Percentiles rank a stretch among this genome's conserved stretches.
Conservation (phyloP, 2,797 vertebrate genomes). For the Tokudaia tokunoshimensis region DNA sequence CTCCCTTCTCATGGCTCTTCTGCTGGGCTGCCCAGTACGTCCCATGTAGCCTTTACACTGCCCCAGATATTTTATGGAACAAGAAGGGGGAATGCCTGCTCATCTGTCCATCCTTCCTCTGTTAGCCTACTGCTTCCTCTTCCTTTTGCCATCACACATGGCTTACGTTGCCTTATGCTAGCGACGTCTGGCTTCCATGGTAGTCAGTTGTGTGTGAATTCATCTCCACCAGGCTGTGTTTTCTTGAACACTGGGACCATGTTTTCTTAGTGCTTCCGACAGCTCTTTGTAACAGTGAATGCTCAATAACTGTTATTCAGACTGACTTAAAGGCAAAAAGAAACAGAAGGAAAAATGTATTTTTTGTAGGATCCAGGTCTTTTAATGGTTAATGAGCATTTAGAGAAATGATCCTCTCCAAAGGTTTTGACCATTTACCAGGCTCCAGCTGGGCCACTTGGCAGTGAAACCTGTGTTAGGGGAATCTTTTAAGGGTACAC, state of each 20-base stretch:
- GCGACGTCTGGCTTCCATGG: conserved; percentile 23
- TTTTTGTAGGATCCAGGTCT: neutral
- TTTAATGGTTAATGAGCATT: neutral
- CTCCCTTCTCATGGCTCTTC: neutral
- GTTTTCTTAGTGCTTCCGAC: conserved; percentile 34
- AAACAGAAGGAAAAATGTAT: neutral
- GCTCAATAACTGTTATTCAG: conserved; percentile 6
- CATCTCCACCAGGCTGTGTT: neutral
- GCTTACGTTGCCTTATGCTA: neutral
- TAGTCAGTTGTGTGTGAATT: neutral
- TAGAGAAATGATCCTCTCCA: neutral
- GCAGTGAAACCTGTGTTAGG: neutral
- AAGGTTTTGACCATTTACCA: neutral
- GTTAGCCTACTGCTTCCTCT: neutral
- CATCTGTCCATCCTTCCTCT: neutral
- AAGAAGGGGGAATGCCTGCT: neutral
- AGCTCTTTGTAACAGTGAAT: conserved; percentile 49
- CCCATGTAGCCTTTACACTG: neutral
- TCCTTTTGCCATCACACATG: neutral
- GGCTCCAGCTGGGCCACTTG: neutral
- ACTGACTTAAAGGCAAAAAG: neutral
- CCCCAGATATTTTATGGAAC: neutral
- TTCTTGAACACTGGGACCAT: conserved; percentile 22
- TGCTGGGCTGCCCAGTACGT: neutral
- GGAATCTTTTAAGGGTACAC: neutral